Evolutionary conservation across 2,797 vertebrate genomes (phyloP).

Genomic region (Thripadectes ignobilis): DNA sequence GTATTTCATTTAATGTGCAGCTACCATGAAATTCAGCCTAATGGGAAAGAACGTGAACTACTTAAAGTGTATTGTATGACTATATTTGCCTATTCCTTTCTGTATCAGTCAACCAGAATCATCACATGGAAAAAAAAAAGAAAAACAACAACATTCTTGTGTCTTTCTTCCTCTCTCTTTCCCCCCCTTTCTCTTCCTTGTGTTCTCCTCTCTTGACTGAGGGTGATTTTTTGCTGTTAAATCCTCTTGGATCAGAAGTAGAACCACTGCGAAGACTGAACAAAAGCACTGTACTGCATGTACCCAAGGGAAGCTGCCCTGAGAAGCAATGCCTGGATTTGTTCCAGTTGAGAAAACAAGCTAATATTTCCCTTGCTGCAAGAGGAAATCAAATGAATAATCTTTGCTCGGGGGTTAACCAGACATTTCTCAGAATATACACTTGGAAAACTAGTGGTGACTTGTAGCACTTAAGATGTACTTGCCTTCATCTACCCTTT

Average conservation of each 20-base stretch:
- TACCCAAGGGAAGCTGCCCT: background rate
- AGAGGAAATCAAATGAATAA: background rate
- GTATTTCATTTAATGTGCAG: background rate
- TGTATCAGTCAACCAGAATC: background rate
- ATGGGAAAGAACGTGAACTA: background rate
- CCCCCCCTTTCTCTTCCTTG: background rate
- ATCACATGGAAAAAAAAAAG: background rate
- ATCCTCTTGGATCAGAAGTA: background rate
- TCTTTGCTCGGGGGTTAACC: constrained; percentile 9
- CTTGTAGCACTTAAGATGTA: background rate
- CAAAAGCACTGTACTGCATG: background rate
- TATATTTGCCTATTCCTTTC: background rate
- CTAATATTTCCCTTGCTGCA: background rate
- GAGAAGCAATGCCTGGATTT: constrained; percentile 3
- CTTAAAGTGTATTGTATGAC: background rate
- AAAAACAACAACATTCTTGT: background rate
- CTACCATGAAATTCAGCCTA: constrained; percentile 22
- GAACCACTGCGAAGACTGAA: background rate
- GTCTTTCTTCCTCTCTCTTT: background rate
- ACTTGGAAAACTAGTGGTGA: background rate
- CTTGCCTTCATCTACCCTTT: background rate
- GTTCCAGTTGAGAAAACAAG: constrained; percentile 36
- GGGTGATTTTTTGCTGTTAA: background rate
- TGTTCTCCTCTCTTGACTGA: background rate
- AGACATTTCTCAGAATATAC: background rate